Evolutionary conservation across 1,140 invertebrate species (phyloP).

Genomic region (Drosophila yakuba): DNA sequence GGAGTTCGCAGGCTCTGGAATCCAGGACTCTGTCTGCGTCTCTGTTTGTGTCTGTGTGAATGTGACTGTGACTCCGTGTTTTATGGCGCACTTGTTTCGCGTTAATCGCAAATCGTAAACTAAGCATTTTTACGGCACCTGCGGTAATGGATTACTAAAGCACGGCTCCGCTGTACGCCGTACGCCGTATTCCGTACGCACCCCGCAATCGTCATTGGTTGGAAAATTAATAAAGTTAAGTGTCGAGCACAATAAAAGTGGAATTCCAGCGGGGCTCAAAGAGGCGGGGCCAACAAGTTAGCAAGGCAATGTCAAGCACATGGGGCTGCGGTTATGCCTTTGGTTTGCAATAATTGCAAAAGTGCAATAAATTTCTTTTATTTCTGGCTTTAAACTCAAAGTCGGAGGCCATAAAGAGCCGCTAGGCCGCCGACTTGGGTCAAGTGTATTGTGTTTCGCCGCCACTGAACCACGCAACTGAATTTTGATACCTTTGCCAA

Average conservation of each 20-base stretch:
- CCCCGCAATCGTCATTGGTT: conserved; percentile 63
- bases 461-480: background rate
- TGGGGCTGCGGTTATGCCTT: conserved; percentile 58
- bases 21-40: conserved; percentile 14
- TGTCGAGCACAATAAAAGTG: conserved; percentile 79
- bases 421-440: background rate
- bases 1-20: background rate
- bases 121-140: conserved; percentile 82
- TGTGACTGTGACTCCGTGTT: conserved; percentile 43
- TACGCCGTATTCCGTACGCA: background rate
- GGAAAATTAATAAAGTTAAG: conserved; percentile 82
- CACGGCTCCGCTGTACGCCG: conserved; percentile 5
- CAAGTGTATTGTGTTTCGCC: background rate
- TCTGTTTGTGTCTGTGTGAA: conserved; percentile 20
- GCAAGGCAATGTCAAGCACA: conserved; percentile 69
- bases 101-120: conserved; percentile 82
- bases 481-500: too few species aligned
- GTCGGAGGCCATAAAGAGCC: conserved; percentile 13
- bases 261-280: conserved; percentile 44
- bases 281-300: conserved; percentile 45
- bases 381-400: conserved; percentile 55
- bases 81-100: conserved; percentile 81
- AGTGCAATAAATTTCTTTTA: conserved; percentile 74
- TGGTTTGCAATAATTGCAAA: conserved; percentile 78
- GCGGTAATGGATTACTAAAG: conserved; percentile 80